Evolutionary conservation across 92 coral and sea anemone species (phyloP).

Genomic region (Hydrozoanthus gracilis): DNA sequence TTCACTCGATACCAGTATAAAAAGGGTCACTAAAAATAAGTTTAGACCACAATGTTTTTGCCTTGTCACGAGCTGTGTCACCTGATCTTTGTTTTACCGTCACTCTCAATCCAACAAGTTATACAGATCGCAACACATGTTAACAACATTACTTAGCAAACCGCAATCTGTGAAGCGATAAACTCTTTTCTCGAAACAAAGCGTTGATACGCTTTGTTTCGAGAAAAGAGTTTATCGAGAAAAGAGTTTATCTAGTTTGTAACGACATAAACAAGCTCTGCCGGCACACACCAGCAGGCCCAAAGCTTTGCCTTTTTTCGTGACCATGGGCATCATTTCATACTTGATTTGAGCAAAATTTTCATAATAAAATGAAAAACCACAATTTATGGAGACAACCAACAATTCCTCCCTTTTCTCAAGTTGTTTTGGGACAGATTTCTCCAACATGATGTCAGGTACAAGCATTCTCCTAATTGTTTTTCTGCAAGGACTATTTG

Average conservation of each 20-base stretch:
- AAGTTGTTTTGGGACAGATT: background rate
- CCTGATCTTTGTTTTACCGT: too few species aligned
- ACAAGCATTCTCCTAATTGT: background rate
- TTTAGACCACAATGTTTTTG: too few species aligned
- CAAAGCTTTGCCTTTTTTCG: slow-evolving; percentile 9
- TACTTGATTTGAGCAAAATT: background rate
- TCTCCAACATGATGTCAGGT: background rate
- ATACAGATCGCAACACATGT: slow-evolving; percentile 25
- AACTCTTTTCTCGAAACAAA: too few species aligned
- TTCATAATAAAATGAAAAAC: background rate
- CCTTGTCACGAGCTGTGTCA: too few species aligned
- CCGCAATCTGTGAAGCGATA: background rate
- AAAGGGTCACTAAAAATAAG: too few species aligned
- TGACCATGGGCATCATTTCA: slow-evolving; percentile 36
- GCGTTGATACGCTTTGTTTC: too few species aligned
- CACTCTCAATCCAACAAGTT: background rate
- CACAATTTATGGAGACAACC: slow-evolving; percentile 4
- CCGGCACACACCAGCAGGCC: slow-evolving; percentile 34
- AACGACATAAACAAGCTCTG: slow-evolving; percentile 4
- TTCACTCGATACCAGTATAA: too few species aligned
- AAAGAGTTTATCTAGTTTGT: background rate
- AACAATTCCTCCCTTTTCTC: background rate
- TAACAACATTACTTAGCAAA: slow-evolving; percentile 2
- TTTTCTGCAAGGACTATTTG: background rate
- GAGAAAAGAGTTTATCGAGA: too few species aligned